Percentiles rank a stretch among this genome's conserved stretches.
Conservation (phyloP, 2,888 invertebrate genomes). For the Philonicus albiceps region DNA sequence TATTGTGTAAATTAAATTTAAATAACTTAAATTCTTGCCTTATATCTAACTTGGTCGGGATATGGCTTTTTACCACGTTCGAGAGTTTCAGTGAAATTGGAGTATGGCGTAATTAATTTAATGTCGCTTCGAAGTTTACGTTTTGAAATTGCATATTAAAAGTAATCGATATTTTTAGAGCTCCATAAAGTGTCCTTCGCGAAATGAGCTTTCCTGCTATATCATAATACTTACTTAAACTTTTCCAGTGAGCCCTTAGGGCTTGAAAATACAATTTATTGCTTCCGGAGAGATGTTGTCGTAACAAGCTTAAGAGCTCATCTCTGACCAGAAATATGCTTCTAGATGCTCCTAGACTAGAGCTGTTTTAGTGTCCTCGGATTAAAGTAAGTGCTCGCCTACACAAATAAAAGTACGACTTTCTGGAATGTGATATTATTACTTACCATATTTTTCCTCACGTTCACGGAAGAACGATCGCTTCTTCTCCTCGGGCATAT, state of each 20-base stretch:
- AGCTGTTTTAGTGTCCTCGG: neutral
- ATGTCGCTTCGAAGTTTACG: neutral
- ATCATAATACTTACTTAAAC: neutral
- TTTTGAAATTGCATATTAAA: neutral
- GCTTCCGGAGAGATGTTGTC: neutral
- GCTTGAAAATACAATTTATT: neutral
- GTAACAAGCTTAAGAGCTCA: neutral
- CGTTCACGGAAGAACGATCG: constrained; percentile 61
- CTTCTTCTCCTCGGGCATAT: constrained; percentile 56
- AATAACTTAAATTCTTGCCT: neutral
- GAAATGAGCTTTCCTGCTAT: neutral
- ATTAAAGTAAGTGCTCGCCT: neutral
- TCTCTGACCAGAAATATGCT: neutral
- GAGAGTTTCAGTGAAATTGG: neutral
- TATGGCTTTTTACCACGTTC: neutral
- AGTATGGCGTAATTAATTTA: neutral
- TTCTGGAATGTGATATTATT: neutral
- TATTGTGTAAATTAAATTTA: neutral
- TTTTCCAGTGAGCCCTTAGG: neutral
- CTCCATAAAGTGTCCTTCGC: neutral
- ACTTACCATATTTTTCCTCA: constrained; percentile 60
- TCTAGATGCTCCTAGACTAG: neutral
- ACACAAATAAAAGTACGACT: neutral
- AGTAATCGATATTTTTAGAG: neutral
- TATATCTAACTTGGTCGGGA: neutral